Base-by-base conservation (phyloP, 2,797 vertebrate genomes). In the Rhinoraja longicauda region DNA sequence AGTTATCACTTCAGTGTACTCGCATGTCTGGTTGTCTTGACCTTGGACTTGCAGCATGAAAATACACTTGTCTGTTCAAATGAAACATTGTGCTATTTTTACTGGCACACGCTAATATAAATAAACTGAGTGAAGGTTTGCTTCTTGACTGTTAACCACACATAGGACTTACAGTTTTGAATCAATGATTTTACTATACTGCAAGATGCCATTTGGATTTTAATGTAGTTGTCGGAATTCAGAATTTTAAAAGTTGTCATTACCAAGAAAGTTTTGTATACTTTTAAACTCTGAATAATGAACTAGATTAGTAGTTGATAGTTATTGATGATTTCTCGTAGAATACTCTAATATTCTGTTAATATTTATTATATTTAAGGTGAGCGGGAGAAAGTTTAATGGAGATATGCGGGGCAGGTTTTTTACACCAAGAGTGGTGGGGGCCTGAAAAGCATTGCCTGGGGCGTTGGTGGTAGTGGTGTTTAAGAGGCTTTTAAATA, bases 11-110 rank as follows among this genome's bases (percentile, higher is more conserved):
- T 77, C 94, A 93, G 94, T 93, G 94, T 96, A 96, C 96, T 96
- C 95, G 96, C 94, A 95, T 95, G 95, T 94, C 94, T 95, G 94
- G 93, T 94, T 94, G 93, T 96, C 96, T 95, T 95, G 94, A 95
- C 94, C 93, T 93, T 94, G 84, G 94, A 81, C 94, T 93, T 95
- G 94, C 95, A 94, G 95, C 93, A 94, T 95, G 94, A 95, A 95
- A 96, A 95, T 93, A 93, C 67, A 94, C 93, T 95, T 92, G 90
- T 92, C 96, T 95, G 95, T 95, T 95, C 94, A 95, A 97, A 96
- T 95, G 84, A 75, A 93, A 94, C 94, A 94, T 95, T 96, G 94
- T 92, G 70, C 95, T 94, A 94, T 95, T 96, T 95, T 93, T 94
- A 95, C 96, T 96, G 94, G 95, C 94, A 93, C 94, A 53, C 94